Evolutionary conservation across 2,797 vertebrate species (phyloP).

Genomic region (Acanthopagrus latus): DNA sequence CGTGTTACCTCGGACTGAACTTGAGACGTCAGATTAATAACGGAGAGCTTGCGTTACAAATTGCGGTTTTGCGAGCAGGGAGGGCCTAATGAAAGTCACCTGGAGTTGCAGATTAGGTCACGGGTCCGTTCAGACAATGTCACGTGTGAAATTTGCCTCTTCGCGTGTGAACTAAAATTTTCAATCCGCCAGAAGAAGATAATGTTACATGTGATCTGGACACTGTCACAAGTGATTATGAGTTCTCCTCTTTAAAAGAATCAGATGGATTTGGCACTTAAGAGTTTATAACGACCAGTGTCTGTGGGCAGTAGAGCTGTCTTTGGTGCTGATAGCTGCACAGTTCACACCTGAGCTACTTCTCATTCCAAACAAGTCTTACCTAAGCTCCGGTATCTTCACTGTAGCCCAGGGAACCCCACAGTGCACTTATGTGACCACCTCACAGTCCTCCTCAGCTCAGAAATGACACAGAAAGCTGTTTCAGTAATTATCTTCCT

Average conservation of each 20-base stretch:
- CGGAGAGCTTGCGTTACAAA: neutral
- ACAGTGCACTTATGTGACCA: constrained; percentile 1
- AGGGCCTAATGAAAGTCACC: neutral
- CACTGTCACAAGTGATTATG: too few relatives aligned
- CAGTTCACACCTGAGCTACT: constrained; percentile 14
- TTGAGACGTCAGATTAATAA: neutral
- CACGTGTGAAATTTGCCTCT: too few relatives aligned
- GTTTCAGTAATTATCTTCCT: constrained; percentile 47
- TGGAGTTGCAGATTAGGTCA: neutral
- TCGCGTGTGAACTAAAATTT: too few relatives aligned
- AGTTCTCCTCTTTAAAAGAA: neutral
- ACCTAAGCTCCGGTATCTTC: constrained; percentile 14
- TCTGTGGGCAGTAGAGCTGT: constrained; percentile 8
- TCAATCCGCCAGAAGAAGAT: too few relatives aligned
- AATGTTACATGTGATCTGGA: too few relatives aligned
- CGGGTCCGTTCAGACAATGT: neutral
- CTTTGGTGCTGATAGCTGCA: constrained; percentile 5
- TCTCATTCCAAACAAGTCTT: neutral
- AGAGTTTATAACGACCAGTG: neutral
- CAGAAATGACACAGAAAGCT: constrained; percentile 29
- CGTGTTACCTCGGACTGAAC: neutral
- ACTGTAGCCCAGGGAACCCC: constrained; percentile 26
- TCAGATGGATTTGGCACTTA: neutral
- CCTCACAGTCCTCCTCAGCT: constrained; percentile 30
- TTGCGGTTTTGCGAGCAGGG: neutral